Conservation (phyloP, 2,797 vertebrate species). For the Rhinoraja longicauda region DNA sequence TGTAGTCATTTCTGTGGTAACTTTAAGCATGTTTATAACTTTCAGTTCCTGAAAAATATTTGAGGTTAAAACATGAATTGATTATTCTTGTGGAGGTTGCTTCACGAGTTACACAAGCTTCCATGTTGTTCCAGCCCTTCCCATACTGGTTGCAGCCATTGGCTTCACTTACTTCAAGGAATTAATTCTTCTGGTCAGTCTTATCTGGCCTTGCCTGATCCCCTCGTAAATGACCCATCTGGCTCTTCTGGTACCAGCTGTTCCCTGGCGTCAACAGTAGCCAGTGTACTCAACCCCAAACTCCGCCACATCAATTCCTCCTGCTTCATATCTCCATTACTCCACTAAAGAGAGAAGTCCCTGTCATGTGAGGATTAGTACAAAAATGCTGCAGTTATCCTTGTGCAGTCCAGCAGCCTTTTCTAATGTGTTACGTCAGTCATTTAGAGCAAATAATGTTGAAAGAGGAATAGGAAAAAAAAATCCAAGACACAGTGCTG, state of each 20-base stretch:
- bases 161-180: background rate
- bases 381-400: background rate
- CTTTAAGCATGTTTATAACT: background rate
- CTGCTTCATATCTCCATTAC: background rate
- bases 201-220: background rate
- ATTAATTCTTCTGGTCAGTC: background rate
- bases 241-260: no score
- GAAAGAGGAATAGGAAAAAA: background rate
- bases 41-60: background rate
- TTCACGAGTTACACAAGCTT: background rate
- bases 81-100: background rate
- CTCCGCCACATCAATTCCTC: background rate
- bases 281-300: background rate
- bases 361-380: background rate
- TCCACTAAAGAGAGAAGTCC: background rate
- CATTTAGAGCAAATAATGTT: background rate
- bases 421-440: background rate
- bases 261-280: background rate
- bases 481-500: background rate
- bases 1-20: background rate
- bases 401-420: background rate
- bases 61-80: background rate
- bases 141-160: background rate
- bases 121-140: background rate
- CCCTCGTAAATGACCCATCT: background rate